Evolutionary conservation across 1,140 invertebrate genomes (phyloP).

Genomic region (Procambarus virginalis): DNA sequence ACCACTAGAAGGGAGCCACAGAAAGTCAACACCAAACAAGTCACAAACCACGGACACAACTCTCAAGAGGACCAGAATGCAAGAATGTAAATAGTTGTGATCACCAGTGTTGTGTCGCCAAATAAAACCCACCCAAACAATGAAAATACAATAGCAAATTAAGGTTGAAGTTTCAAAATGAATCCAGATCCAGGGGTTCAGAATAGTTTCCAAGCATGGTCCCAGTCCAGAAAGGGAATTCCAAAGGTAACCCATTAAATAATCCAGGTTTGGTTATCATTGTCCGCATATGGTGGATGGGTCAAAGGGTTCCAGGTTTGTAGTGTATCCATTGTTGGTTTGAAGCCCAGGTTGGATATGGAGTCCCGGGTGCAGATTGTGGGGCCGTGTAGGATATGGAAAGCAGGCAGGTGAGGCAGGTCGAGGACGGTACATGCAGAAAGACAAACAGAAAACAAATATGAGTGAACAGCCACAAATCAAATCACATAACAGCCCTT

Average conservation of each 20-base stretch:
- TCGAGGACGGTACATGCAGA: conserved; percentile 57
- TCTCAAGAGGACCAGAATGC: not conserved
- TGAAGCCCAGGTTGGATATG: conserved; percentile 30
- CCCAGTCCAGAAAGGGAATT: conserved; percentile 54
- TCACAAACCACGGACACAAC: not conserved
- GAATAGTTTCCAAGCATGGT: conserved; percentile 21
- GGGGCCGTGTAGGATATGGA: conserved; percentile 51
- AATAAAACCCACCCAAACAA: not conserved
- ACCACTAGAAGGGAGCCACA: conserved; percentile 71
- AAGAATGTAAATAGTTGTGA: conserved; percentile 17
- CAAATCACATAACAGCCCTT: not conserved
- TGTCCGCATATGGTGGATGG: conserved; percentile 20
- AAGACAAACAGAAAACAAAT: conserved; percentile 35
- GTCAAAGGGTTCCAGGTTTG: conserved; percentile 18
- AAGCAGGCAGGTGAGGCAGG: conserved; percentile 56
- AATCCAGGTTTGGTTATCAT: conserved; percentile 13
- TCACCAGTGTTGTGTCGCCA: not conserved
- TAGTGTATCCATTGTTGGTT: conserved; percentile 34
- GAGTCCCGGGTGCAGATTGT: conserved; percentile 47
- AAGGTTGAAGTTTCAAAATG: not conserved
- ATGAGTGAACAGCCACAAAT: conserved; percentile 35
- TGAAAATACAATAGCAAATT: not conserved
- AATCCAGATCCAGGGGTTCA: conserved; percentile 18
- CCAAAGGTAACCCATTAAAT: conserved; percentile 19
- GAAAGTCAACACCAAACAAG: conserved; percentile 1